Percentiles rank a stretch among this genome's conserved stretches.
Conservation (phyloP, 2,113 vertebrate genomes). For the Anolis sagrei region DNA sequence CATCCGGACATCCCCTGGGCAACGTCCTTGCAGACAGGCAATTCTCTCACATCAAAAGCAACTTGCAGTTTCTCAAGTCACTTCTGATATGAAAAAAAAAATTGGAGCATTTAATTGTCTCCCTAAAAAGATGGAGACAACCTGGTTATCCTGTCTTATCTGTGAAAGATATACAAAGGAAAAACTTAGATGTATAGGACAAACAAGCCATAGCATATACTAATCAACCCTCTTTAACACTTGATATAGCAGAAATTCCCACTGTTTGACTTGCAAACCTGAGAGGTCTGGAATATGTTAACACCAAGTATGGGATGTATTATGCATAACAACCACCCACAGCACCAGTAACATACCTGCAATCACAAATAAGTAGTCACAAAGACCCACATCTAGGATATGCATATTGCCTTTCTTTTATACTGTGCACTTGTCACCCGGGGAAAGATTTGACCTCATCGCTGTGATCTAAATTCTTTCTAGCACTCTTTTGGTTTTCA, state of each 20-base stretch:
- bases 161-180: not conserved
- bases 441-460: not conserved
- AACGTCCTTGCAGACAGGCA: too few species aligned
- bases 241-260: not conserved
- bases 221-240: not conserved
- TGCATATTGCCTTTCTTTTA: not conserved
- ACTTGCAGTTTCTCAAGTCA: too few species aligned
- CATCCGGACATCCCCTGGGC: too few species aligned
- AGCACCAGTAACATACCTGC: too few species aligned
- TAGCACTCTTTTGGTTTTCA: not conserved
- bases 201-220: not conserved
- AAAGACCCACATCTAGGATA: not conserved
- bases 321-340: not conserved
- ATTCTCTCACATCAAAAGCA: too few species aligned
- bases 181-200: not conserved
- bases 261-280: not conserved
- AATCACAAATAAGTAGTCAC: not conserved
- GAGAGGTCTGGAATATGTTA: not conserved
- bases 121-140: not conserved
- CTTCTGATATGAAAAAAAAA: too few species aligned
- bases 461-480: not conserved
- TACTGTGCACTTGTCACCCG: not conserved
- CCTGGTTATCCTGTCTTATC: not conserved
- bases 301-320: not conserved
- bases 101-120: not conserved